phyloP scores from a whole-genome alignment of 2,888 invertebrate species.

The Galeopsomyia nigrocyanea region DNA sequence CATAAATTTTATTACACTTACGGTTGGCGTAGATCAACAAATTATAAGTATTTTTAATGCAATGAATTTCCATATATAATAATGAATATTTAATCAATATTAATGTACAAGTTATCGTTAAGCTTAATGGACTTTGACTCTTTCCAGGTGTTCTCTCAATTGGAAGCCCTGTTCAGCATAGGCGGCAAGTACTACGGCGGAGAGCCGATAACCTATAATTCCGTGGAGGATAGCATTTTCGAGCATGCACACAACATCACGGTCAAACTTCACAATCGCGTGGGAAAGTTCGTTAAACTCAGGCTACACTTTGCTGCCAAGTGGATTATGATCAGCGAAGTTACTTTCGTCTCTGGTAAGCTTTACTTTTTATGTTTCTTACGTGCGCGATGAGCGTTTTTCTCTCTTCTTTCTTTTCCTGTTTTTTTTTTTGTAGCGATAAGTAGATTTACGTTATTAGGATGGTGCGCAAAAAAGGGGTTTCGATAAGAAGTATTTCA shows the following conservation, averaged over 20 bases:
- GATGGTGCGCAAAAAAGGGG: too few species aligned
- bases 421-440: neutral
- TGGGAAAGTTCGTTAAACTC: slow-evolving; percentile 85
- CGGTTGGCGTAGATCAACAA: too few species aligned
- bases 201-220: slow-evolving; percentile 81
- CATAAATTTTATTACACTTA: too few species aligned
- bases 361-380: slow-evolving; percentile 40
- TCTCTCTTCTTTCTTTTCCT: too few species aligned
- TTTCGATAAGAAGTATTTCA: too few species aligned
- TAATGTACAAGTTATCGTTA: too few species aligned
- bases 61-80: too few species aligned
- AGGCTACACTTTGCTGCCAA: slow-evolving; percentile 83
- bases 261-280: slow-evolving; percentile 84
- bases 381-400: neutral
- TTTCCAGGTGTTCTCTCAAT: slow-evolving; percentile 82
- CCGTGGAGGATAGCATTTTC: slow-evolving; percentile 82
- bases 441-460: too few species aligned
- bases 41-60: too few species aligned
- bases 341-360: slow-evolving; percentile 86
- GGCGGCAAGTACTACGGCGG: slow-evolving; percentile 84
- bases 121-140: too few species aligned
- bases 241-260: slow-evolving; percentile 86
- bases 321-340: slow-evolving; percentile 93
- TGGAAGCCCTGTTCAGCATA: slow-evolving; percentile 83
- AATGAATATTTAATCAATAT: too few species aligned